Base-by-base conservation (phyloP, 2,113 vertebrate genomes). In the Plectropomus leopardus region DNA sequence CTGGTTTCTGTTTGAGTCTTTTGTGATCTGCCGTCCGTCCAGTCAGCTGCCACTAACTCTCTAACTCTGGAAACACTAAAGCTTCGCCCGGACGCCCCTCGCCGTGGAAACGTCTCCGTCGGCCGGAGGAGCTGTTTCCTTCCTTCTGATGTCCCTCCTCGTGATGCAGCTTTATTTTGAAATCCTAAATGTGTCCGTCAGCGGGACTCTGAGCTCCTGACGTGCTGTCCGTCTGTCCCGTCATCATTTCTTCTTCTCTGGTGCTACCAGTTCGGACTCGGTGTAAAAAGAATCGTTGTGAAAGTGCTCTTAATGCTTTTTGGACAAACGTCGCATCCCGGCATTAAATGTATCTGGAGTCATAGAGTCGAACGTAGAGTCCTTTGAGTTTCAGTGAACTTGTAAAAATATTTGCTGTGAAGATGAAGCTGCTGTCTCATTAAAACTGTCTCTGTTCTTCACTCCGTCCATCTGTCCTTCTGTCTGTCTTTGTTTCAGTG, bases 251-350 rank as follows among this genome's bases (percentile, higher is more conserved):
- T 85, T 84, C 51, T 21, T 48, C 47, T 63, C 63, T 80, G 83
- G 78, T 88, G 89, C 86, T 86, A 63, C 40, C 63, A 71, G 55
- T 77, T 45, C 69, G 70, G 71, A 82, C 55, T 66, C 4, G 30
- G 36, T 84, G 67, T 85, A 24, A 34, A 57, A 32, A 42, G 47
- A 28, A 32, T 68, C 23, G 10, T 76, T 81, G 85, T 89, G 75
- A 40, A 91, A 86, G 87, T 89, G 89, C 81, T 91, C 87, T 88
- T 86, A 84, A 77, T 61, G 72, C 76, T 85, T 72, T 82, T 58
- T 73, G 78, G 72, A 76, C 64, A 32, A 48, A 78, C 16, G 0
- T 58, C n/a, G 59, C 61, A 54, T 81, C 65, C 47, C 21, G 7
- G 54, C 72, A 50, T 85, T 83, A 36, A 59, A 42, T 69, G 80